Evolutionary conservation across 2,888 invertebrate genomes (phyloP).

Genomic region (Zeuzera pyrina): DNA sequence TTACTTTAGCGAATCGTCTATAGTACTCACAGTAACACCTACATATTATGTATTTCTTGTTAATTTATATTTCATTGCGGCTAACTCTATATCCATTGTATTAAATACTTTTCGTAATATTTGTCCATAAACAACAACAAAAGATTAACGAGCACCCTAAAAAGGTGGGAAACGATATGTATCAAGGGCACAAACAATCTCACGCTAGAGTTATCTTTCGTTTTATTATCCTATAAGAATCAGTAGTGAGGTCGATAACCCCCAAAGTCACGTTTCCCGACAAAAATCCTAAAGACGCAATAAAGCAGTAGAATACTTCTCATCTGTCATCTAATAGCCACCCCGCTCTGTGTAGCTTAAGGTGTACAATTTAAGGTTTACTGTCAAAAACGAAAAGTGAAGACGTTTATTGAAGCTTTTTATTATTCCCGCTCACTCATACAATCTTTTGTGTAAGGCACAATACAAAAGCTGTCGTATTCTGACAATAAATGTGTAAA

Average conservation of each 20-base stretch:
- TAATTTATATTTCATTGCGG: no score
- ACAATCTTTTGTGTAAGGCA: constrained; percentile 38
- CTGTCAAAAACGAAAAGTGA: constrained; percentile 36
- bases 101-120: not conserved
- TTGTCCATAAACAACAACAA: constrained; percentile 16
- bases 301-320: constrained; percentile 55
- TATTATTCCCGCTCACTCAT: constrained; percentile 35
- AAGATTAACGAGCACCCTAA: constrained; percentile 30
- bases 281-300: constrained; percentile 37
- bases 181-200: constrained; percentile 42
- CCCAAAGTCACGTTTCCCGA: constrained; percentile 47
- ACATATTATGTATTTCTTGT: no score
- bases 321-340: constrained; percentile 61
- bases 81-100: no score
- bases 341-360: constrained; percentile 39
- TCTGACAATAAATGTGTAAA: constrained; percentile 34
- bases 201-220: constrained; percentile 34
- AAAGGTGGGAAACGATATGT: constrained; percentile 39
- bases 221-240: constrained; percentile 39
- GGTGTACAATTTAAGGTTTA: constrained; percentile 55
- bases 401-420: constrained; percentile 50
- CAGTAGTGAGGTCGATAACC: constrained; percentile 51
- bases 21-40: no score
- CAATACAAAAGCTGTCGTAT: constrained; percentile 34
- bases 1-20: no score